Conservation (phyloP, 2,797 vertebrate species). For the Artibeus jamaicensis region DNA sequence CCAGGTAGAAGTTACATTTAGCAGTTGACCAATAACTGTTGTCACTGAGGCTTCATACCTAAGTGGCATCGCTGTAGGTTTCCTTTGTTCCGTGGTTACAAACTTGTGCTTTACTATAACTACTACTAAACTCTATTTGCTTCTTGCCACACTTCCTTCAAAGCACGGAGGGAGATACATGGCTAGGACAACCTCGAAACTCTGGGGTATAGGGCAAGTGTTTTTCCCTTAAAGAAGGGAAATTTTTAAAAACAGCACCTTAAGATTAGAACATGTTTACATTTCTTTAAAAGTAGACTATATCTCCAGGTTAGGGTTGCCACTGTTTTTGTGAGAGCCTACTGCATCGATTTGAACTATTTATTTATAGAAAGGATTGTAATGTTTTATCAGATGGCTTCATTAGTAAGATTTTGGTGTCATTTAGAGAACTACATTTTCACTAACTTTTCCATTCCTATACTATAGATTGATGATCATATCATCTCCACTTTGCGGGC, state of each 20-base stretch:
- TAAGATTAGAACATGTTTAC: neutral
- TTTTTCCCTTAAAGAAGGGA: neutral
- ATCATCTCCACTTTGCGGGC: neutral
- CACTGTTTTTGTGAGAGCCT: neutral
- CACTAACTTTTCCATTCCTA: neutral
- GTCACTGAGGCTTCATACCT: neutral
- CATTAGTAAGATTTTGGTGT: neutral
- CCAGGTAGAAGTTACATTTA: neutral
- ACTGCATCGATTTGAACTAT: neutral
- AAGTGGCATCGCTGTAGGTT: neutral
- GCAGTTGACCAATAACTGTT: neutral
- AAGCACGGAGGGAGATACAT: neutral
- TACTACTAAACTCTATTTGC: neutral
- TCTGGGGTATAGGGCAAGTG: fast-evolving
- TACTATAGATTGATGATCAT: neutral
- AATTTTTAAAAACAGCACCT: neutral
- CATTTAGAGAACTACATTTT: neutral
- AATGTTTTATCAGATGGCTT: neutral
- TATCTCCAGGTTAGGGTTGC: neutral
- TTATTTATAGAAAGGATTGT: neutral
- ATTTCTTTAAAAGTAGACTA: slow-evolving; percentile 8
- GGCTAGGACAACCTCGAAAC: neutral
- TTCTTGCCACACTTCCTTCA: neutral
- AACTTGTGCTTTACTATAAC: neutral
- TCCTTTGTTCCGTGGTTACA: slow-evolving; percentile 18